These are phyloP conservation scores for Notocelia uddmanniana DNA, from an alignment of 2,888 invertebrate species.

Conservation along the genomic window DNA sequence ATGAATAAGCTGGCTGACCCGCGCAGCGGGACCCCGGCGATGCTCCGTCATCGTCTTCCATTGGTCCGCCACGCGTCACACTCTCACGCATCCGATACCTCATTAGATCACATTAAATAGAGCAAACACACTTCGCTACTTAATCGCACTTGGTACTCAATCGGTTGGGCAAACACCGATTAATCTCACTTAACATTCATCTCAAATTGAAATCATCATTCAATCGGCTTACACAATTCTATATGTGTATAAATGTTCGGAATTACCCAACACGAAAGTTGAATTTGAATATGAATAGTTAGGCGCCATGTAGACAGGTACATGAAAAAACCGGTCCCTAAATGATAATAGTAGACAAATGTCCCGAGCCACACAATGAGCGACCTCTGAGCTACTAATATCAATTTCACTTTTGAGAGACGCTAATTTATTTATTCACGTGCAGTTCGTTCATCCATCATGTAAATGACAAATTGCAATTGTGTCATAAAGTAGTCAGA, in stretches of 20 bases:
- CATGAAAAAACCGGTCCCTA: constrained; percentile 82
- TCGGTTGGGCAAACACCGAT: constrained; percentile 63
- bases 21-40: constrained; percentile 47
- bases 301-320: constrained; percentile 84
- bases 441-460: constrained; percentile 59
- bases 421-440: constrained; percentile 79
- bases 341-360: constrained; percentile 82
- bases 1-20: constrained; percentile 74
- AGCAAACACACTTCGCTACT: constrained; percentile 35
- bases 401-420: constrained; percentile 72
- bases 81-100: constrained; percentile 17
- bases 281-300: constrained; percentile 84
- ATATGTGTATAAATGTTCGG: constrained; percentile 72
- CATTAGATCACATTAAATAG: constrained; percentile 23
- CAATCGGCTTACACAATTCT: constrained; percentile 78
- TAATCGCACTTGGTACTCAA: constrained; percentile 50
- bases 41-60: constrained; percentile 47
- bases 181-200: constrained; percentile 66
- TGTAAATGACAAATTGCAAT: constrained; percentile 37
- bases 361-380: constrained; percentile 79
- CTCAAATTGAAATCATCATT: constrained; percentile 69
- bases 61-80: constrained; percentile 44
- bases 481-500: not conserved
- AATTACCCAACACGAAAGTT: constrained; percentile 80
- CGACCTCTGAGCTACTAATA: constrained; percentile 74